Conservation (phyloP, 2,888 invertebrate species). For the Tipula helvola region DNA sequence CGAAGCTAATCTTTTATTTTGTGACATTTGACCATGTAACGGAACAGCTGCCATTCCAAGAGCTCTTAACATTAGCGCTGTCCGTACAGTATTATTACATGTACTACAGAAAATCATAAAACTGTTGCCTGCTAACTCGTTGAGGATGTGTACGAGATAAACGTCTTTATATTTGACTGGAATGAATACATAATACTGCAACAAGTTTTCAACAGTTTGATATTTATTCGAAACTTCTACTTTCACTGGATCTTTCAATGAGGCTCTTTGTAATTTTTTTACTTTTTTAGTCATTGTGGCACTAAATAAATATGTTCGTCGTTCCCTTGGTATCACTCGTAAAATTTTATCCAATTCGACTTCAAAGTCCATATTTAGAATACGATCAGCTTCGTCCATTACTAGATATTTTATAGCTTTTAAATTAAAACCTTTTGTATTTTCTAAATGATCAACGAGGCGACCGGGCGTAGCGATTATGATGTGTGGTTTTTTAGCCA, state of each 20-base stretch:
- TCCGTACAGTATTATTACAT: slow-evolving; percentile 81
- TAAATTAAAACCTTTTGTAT: slow-evolving; percentile 94
- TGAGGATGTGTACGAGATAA: slow-evolving; percentile 87
- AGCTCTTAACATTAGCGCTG: slow-evolving; percentile 77
- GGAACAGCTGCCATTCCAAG: slow-evolving; percentile 91
- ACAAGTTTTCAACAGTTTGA: slow-evolving; percentile 93
- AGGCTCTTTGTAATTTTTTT: slow-evolving; percentile 90
- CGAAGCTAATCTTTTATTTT: slow-evolving; percentile 89
- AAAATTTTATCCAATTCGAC: slow-evolving; percentile 94
- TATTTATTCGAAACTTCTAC: slow-evolving; percentile 95
- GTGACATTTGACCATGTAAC: slow-evolving; percentile 98
- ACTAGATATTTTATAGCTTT: slow-evolving; percentile 81
- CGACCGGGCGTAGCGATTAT: slow-evolving; percentile 95
- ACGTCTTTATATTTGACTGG: slow-evolving; percentile 96
- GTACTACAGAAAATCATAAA: slow-evolving; percentile 97
- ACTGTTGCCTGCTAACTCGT: slow-evolving; percentile 89
- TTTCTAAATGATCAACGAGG: slow-evolving; percentile 90
- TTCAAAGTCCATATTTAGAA: slow-evolving; percentile 98
- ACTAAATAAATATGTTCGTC: slow-evolving; percentile 88
- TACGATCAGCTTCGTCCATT: slow-evolving; percentile 99
- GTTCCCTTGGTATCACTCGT: slow-evolving; percentile 73
- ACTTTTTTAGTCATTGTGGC: slow-evolving; percentile 99
- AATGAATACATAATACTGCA: slow-evolving; percentile 90
- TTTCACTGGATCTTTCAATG: slow-evolving; percentile 84
- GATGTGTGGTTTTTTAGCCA: slow-evolving; percentile 95